Conservation (phyloP, 1,140 invertebrate species). For the Solenopsis invicta region DNA sequence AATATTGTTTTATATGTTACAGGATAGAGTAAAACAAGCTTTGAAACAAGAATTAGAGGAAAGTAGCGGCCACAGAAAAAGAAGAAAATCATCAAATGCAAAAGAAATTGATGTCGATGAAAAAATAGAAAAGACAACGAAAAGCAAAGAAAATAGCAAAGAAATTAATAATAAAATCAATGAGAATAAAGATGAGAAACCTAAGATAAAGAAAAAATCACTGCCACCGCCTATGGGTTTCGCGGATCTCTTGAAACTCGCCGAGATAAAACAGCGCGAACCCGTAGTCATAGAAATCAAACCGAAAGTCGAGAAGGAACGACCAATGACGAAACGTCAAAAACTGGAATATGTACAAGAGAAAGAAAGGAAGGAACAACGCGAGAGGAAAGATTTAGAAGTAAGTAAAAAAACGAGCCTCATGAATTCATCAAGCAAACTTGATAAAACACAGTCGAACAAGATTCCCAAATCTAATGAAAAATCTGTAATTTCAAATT, state of each 20-base stretch:
- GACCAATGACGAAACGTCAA: conserved; percentile 93
- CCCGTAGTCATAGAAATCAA: conserved; percentile 90
- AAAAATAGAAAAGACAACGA: conserved; percentile 67
- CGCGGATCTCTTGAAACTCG: conserved; percentile 91
- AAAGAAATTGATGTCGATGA: conserved; percentile 66
- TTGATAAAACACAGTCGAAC: conserved; percentile 51
- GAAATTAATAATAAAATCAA: conserved; percentile 41
- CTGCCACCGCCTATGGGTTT: conserved; percentile 92
- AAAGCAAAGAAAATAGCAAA: conserved; percentile 61
- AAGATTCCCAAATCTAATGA: conserved; percentile 52
- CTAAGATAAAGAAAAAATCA: conserved; percentile 87
- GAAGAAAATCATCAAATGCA: conserved; percentile 86
- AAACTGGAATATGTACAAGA: conserved; percentile 90
- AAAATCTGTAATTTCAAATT: conserved; percentile 27
- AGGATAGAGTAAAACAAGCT: conserved; percentile 92
- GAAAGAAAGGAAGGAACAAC: conserved; percentile 87
- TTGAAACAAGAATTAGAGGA: conserved; percentile 92
- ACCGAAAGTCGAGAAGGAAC: conserved; percentile 89
- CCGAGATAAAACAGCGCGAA: conserved; percentile 94
- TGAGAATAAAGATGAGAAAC: conserved; percentile 86
- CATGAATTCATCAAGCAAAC: conserved; percentile 63
- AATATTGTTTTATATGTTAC: conserved; percentile 34
- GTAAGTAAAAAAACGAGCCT: conserved; percentile 42
- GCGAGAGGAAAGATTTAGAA: conserved; percentile 63
- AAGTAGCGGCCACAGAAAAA: conserved; percentile 89